Conservation (phyloP, 2,113 vertebrate species). For the Podarcis raffonei region DNA sequence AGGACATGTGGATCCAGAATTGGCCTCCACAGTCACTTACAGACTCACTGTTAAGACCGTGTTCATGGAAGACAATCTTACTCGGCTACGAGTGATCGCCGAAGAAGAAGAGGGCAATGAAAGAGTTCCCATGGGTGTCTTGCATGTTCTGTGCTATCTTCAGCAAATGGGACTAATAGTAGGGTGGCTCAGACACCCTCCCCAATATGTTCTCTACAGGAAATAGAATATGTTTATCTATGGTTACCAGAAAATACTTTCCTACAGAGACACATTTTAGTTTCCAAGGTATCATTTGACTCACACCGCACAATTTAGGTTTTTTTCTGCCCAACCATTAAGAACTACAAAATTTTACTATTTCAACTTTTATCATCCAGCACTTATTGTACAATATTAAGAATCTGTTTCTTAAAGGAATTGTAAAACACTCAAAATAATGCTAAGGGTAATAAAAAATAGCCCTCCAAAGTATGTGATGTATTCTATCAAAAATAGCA, state of each 20-base stretch:
- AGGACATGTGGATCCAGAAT: too few species aligned
- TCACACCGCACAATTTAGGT: neutral
- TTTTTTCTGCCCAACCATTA: neutral
- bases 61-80: too few species aligned
- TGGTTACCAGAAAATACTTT: neutral
- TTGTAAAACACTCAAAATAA: neutral
- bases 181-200: too few species aligned
- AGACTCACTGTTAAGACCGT: too few species aligned
- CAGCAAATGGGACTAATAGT: too few species aligned
- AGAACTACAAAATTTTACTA: neutral
- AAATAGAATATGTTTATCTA: too few species aligned
- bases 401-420: neutral
- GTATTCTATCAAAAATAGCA: neutral
- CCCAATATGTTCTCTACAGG: too few species aligned
- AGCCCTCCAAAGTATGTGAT: neutral
- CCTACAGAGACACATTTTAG: neutral
- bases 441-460: neutral
- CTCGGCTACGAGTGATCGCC: too few species aligned
- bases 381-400: neutral
- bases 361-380: neutral
- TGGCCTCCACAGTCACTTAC: too few species aligned
- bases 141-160: too few species aligned
- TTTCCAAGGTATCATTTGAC: neutral
- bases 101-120: too few species aligned
- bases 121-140: too few species aligned